Percentiles rank a stretch among this genome's conserved stretches.
Conservation (phyloP, 2,113 vertebrate genomes). For the Mormyrus iriodes region DNA sequence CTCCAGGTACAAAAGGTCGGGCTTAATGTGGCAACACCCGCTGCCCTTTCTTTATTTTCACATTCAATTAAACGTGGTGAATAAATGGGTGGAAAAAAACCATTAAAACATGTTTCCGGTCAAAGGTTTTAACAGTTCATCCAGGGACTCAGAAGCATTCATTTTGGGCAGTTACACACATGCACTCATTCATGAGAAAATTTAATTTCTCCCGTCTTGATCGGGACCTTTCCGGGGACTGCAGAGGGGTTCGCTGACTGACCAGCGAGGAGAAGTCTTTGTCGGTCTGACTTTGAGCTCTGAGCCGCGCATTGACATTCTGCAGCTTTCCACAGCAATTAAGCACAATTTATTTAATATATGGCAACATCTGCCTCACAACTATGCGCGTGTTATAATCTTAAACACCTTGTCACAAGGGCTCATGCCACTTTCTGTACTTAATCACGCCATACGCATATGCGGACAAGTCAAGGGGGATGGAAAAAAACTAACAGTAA, state of each 20-base stretch:
- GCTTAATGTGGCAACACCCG: slow-evolving; percentile 40
- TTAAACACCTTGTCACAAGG: slow-evolving; percentile 29
- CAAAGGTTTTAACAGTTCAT: slow-evolving; percentile 37
- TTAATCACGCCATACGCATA: slow-evolving; percentile 15
- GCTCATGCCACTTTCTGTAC: slow-evolving; percentile 22
- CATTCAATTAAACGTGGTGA: slow-evolving; percentile 43
- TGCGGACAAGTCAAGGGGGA: not conserved
- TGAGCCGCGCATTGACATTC: not conserved
- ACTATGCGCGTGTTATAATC: not conserved
- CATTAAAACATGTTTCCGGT: slow-evolving; percentile 40
- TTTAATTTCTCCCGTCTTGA: slow-evolving; percentile 19
- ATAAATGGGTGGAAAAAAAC: slow-evolving; percentile 31
- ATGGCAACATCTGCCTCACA: slow-evolving; percentile 24
- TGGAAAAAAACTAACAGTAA: not conserved
- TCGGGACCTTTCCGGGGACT: slow-evolving; percentile 7
- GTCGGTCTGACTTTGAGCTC: not conserved
- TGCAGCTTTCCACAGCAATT: not conserved
- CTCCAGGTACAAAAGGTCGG: slow-evolving; percentile 42
- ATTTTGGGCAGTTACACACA: slow-evolving; percentile 30
- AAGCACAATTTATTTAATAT: slow-evolving; percentile 16
- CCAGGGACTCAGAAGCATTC: slow-evolving; percentile 21
- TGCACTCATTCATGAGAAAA: not conserved
- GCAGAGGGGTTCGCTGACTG: not conserved
- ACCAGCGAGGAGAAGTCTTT: not conserved
- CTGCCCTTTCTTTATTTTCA: slow-evolving; percentile 39